A percentile compares a stretch with the other conserved stretches of the same genome.
These are phyloP conservation scores for Drosophila mimica DNA, from an alignment of 2,888 invertebrate species.

Conservation along the genomic window DNA sequence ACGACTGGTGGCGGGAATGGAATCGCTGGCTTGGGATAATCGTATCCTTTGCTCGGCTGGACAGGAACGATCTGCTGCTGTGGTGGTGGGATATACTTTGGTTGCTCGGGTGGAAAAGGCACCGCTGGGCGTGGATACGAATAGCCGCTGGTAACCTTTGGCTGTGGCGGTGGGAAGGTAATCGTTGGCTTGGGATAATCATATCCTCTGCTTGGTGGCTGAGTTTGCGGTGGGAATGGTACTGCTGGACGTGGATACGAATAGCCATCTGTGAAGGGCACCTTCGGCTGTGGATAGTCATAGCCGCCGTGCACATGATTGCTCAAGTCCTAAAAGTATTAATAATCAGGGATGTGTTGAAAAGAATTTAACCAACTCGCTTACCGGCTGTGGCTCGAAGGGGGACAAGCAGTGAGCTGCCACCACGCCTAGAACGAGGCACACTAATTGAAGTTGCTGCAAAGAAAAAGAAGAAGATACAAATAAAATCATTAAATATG, in stretches of 20 bases:
- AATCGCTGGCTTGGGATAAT: conserved; percentile 65
- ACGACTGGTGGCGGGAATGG: conserved; percentile 50
- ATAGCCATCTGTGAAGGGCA: conserved; percentile 70
- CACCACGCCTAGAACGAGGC: conserved; percentile 61
- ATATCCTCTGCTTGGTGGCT: conserved; percentile 48
- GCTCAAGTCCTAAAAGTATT: conserved; percentile 29
- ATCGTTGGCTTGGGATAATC: conserved; percentile 57
- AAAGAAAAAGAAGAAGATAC: conserved; percentile 19
- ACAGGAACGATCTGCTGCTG: conserved; percentile 53
- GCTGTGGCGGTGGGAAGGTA: conserved; percentile 49
- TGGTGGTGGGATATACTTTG: conserved; percentile 42
- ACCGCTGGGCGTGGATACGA: conserved; percentile 67
- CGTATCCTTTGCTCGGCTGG: conserved; percentile 60
- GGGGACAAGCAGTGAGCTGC: conserved; percentile 52
- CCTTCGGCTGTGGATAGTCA: conserved; percentile 68
- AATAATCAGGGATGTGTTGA: not conserved
- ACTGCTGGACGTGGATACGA: conserved; percentile 70
- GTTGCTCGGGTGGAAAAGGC: conserved; percentile 58
- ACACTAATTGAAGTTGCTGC: conserved; percentile 66
- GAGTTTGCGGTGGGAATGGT: conserved; percentile 63
- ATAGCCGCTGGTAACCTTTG: conserved; percentile 61
- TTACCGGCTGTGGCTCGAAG: conserved; percentile 37
- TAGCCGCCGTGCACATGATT: conserved; percentile 59
- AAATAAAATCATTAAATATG: conserved; percentile 11
- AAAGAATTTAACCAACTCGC: not conserved